Evolutionary conservation across 2,113 vertebrate species (phyloP).

Genomic region (Bufo bufo): DNA sequence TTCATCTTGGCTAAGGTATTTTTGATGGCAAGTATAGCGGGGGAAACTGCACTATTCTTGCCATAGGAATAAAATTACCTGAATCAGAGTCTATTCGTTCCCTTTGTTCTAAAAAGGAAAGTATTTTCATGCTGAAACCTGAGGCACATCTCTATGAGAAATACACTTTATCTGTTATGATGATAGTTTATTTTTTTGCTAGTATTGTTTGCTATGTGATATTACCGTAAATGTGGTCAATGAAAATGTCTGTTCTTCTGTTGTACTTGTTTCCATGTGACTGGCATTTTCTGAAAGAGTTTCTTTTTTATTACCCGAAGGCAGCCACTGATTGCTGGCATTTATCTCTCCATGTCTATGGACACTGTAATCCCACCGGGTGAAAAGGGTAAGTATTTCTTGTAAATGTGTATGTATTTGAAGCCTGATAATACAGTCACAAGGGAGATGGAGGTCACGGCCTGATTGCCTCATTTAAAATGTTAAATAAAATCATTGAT

Average conservation of each 20-base stretch:
- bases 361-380: constrained; percentile 89
- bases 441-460: not conserved
- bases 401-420: constrained; percentile 13
- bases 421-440: not conserved
- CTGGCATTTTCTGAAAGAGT: not conserved
- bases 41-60: not conserved
- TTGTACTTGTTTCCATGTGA: constrained; percentile 7
- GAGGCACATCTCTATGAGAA: not conserved
- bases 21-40: not conserved
- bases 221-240: no score
- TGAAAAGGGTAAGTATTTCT: constrained; percentile 78
- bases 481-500: constrained; percentile 14
- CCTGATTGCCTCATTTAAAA: not conserved
- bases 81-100: not conserved
- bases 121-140: not conserved
- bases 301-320: constrained; percentile 69
- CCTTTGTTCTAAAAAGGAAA: not conserved
- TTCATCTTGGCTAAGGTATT: not conserved
- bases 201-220: not conserved
- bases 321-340: constrained; percentile 94
- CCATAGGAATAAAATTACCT: no score
- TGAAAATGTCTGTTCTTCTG: not conserved
- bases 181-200: not conserved
- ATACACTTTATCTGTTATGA: not conserved
- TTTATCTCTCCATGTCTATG: constrained; percentile 94